Evolutionary conservation across 2,113 vertebrate genomes (phyloP).

Genomic region (Pelvicachromis taeniatus): DNA sequence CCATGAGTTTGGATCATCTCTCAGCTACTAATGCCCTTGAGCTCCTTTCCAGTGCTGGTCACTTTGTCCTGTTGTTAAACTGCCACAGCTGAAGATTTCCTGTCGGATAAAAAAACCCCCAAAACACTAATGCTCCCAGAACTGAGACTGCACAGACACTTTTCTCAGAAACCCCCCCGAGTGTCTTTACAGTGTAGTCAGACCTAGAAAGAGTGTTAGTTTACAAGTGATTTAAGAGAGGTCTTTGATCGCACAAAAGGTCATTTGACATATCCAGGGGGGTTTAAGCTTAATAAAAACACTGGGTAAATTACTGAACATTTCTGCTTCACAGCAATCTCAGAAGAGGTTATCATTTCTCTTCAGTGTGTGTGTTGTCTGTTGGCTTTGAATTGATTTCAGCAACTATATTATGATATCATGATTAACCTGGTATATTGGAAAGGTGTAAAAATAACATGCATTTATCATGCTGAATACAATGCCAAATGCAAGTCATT

Average conservation of each 20-base stretch:
- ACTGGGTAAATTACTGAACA: not conserved
- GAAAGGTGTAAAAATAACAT: not conserved
- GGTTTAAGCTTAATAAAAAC: not conserved
- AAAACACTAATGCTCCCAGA: not conserved
- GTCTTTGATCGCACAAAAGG: not conserved
- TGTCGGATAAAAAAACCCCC: not conserved
- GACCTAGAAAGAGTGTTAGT: not conserved
- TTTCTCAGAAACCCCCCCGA: not conserved
- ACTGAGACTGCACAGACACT: not conserved
- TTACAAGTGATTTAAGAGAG: not conserved
- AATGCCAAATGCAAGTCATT: not conserved
- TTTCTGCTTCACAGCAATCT: not conserved
- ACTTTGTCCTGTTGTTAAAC: not conserved
- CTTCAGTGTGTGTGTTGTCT: not conserved
- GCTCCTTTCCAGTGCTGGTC: not conserved
- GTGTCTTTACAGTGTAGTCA: not conserved
- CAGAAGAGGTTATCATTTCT: not conserved
- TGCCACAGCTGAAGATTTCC: not conserved
- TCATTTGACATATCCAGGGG: not conserved
- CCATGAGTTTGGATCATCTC: not conserved
- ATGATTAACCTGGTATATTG: not conserved
- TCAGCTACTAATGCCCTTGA: not conserved
- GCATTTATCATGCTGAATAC: not conserved
- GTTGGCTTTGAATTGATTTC: not conserved
- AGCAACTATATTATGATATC: not conserved